Conservation (phyloP, 92 coral and sea anemone species). For the Virgularia gustaviana region DNA sequence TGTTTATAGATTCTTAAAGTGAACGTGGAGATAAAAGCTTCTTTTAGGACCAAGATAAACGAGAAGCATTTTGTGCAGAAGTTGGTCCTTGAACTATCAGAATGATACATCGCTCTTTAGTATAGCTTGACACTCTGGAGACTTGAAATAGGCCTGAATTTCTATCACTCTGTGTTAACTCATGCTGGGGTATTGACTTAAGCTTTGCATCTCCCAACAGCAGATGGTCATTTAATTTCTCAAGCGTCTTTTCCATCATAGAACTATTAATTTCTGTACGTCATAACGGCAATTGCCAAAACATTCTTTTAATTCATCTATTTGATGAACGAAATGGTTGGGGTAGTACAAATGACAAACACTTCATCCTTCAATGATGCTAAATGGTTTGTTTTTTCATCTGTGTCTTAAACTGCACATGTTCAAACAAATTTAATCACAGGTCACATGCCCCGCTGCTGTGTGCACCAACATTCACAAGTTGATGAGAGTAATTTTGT, state of each 20-base stretch:
- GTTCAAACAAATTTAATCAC: conserved; percentile 36
- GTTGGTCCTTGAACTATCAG: no score
- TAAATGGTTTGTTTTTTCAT: conserved; percentile 24
- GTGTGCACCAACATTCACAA: no score
- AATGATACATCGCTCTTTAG: no score
- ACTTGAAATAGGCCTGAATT: not conserved
- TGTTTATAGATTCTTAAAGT: conserved; percentile 90
- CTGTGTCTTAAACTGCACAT: conserved; percentile 13
- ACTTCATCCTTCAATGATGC: not conserved
- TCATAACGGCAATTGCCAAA: conserved; percentile 25
- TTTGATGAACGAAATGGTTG: not conserved
- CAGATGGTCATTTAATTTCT: conserved; percentile 30
- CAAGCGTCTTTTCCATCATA: conserved; percentile 10
- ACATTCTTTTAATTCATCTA: not conserved
- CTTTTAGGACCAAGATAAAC: conserved; percentile 78
- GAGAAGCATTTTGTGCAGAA: no score
- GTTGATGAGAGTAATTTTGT: no score
- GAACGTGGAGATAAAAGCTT: conserved; percentile 66
- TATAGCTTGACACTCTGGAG: no score
- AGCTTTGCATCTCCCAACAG: conserved; percentile 28
- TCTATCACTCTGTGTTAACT: not conserved
- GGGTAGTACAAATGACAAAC: no score
- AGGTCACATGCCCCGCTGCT: conserved; percentile 26
- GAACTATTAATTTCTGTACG: conserved; percentile 35
- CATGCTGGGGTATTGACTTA: conserved; percentile 37